Percentiles rank a stretch among this genome's conserved stretches.
These are phyloP conservation scores for Anguilla rostrata DNA, from an alignment of 2,113 vertebrate species.

Conservation along the genomic window DNA sequence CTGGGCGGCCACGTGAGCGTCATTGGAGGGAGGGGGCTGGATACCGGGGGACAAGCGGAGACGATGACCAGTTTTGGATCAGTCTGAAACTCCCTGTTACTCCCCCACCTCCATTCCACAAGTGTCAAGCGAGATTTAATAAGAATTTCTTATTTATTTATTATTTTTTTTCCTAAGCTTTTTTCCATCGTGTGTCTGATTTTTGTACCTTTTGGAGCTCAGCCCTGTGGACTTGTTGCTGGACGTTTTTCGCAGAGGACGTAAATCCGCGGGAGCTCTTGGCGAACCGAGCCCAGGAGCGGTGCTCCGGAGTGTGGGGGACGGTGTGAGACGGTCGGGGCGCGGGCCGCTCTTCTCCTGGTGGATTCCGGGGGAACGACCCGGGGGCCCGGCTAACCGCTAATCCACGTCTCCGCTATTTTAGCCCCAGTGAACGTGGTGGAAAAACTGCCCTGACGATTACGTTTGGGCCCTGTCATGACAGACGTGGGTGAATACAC, in stretches of 20 bases:
- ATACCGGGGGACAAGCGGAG: background rate
- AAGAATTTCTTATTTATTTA: background rate
- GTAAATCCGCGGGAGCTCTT: too few relatives aligned
- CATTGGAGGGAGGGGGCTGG: too few relatives aligned
- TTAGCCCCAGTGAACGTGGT: background rate
- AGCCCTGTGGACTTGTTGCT: too few relatives aligned
- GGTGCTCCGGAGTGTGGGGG: too few relatives aligned
- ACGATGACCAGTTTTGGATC: background rate
- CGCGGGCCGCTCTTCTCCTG: too few relatives aligned
- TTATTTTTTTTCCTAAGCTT: background rate
- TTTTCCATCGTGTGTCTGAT: too few relatives aligned
- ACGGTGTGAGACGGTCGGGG: too few relatives aligned
- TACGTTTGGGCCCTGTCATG: too few relatives aligned
- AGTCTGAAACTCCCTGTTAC: background rate
- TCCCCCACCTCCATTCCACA: too few relatives aligned
- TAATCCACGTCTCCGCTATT: background rate
- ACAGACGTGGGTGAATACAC: background rate
- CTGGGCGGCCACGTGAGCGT: background rate
- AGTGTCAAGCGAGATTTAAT: background rate
- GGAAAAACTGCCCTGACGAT: background rate
- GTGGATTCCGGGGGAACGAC: background rate
- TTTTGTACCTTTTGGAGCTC: too few relatives aligned
- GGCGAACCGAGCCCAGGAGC: too few relatives aligned
- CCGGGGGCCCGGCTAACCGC: background rate
- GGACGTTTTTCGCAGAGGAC: too few relatives aligned